These are phyloP conservation scores for Cairina moschata DNA, from an alignment of 2,113 vertebrate genomes.

Conservation along the genomic window DNA sequence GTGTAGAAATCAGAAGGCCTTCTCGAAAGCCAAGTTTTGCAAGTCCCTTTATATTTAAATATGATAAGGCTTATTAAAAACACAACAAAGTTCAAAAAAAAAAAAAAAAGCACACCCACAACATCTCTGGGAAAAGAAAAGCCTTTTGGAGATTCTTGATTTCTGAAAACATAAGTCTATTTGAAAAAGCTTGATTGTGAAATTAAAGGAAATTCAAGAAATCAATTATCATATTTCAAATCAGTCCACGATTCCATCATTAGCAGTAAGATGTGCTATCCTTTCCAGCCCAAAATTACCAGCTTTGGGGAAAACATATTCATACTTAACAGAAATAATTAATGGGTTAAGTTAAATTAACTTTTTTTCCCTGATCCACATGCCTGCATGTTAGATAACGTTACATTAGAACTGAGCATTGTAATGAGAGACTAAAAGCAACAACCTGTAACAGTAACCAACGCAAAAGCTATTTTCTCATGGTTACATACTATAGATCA, in stretches of 20 bases:
- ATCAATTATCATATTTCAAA: constrained; percentile 22
- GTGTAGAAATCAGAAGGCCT: not conserved
- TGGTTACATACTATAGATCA: constrained; percentile 42
- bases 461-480: constrained; percentile 44
- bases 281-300: constrained; percentile 73
- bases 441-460: constrained; percentile 70
- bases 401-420: constrained; percentile 54
- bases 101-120: not conserved
- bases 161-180: constrained; percentile 28
- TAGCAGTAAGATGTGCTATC: constrained; percentile 21
- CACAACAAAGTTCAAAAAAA: not conserved
- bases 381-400: constrained; percentile 86
- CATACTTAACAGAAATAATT: constrained; percentile 66
- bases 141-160: constrained; percentile 13
- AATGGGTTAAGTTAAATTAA: constrained; percentile 64
- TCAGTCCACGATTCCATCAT: constrained; percentile 17
- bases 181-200: constrained; percentile 17
- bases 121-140: not conserved
- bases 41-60: constrained; percentile 30
- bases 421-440: constrained; percentile 61
- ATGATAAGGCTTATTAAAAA: constrained; percentile 25
- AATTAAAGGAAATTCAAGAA: constrained; percentile 53
- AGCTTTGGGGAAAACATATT: constrained; percentile 70
- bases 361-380: constrained; percentile 76
- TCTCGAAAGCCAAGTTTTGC: constrained; percentile 8